Evolutionary conservation across 2,888 invertebrate genomes (phyloP).

Genomic region (Xestia ashworthii): DNA sequence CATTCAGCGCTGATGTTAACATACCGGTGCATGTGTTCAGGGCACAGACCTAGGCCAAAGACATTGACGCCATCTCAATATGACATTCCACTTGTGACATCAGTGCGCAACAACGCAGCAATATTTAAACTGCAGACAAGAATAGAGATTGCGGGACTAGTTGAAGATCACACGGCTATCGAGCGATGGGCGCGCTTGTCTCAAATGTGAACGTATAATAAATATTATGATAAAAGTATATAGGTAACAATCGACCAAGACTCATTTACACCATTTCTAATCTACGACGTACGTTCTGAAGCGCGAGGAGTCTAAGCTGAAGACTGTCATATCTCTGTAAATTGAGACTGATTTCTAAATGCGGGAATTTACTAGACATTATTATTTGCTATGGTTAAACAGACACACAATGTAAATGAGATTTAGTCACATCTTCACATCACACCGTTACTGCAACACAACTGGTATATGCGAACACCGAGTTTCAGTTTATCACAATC

Average conservation of each 20-base stretch:
- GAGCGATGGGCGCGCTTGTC: conserved; percentile 42
- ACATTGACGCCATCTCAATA: conserved; percentile 50
- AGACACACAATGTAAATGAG: conserved; percentile 69
- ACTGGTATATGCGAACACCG: conserved; percentile 41
- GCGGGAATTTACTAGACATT: conserved; percentile 60
- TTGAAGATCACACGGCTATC: conserved; percentile 44
- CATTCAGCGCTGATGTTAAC: not conserved
- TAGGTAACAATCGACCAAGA: conserved; percentile 64
- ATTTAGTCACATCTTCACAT: conserved; percentile 62
- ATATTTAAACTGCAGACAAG: conserved; percentile 54
- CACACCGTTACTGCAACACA: conserved; percentile 57
- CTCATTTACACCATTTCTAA: conserved; percentile 70
- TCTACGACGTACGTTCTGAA: conserved; percentile 62
- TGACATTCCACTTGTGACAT: conserved; percentile 50
- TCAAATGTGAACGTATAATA: conserved; percentile 43
- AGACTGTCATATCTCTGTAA: conserved; percentile 53
- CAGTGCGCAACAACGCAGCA: conserved; percentile 56
- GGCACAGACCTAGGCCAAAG: conserved; percentile 30
- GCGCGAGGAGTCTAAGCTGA: conserved; percentile 63
- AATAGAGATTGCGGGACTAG: conserved; percentile 53
- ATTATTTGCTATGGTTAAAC: conserved; percentile 62
- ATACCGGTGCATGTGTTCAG: conserved; percentile 29
- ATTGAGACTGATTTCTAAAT: conserved; percentile 61
- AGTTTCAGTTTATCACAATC: conserved; percentile 5
- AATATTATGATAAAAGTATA: conserved; percentile 50